A percentile compares a stretch with the other conserved stretches of the same genome.
phyloP scores from a whole-genome alignment of 1,140 invertebrate species.

The Conus ventricosus region DNA sequence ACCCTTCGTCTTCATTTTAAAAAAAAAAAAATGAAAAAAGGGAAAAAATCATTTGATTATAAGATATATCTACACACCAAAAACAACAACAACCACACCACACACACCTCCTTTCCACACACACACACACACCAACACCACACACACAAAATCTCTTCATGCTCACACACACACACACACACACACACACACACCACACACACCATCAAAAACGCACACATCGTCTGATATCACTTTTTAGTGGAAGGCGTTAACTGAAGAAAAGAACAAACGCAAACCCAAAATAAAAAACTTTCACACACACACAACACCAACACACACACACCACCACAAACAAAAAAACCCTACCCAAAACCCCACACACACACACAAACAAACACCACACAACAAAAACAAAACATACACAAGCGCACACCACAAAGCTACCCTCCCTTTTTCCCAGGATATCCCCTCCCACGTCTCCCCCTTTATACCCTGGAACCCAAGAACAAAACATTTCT shows the following conservation, averaged over 20 bases:
- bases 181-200: slow-evolving; percentile 28
- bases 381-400: no score
- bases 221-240: no score
- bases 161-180: slow-evolving; percentile 14
- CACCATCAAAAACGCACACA: no score
- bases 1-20: no score
- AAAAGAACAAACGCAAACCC: no score
- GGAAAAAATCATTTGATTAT: no score
- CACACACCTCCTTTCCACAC: no score
- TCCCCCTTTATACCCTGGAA: slow-evolving; percentile 35
- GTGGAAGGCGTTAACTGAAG: no score
- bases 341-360: slow-evolving; percentile 18
- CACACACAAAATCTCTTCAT: not conserved
- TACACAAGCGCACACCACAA: not conserved
- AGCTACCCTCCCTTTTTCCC: slow-evolving; percentile 38
- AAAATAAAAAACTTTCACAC: no score
- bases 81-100: not conserved
- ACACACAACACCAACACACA: slow-evolving; percentile 29
- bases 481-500: not conserved
- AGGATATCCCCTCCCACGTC: not conserved
- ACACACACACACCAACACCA: not conserved
- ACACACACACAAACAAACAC: slow-evolving; percentile 29
- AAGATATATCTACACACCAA: no score
- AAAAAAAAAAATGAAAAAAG: no score
- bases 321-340: slow-evolving; percentile 7